Conservation (phyloP, 2,113 vertebrate species). For the Rostratula benghalensis region DNA sequence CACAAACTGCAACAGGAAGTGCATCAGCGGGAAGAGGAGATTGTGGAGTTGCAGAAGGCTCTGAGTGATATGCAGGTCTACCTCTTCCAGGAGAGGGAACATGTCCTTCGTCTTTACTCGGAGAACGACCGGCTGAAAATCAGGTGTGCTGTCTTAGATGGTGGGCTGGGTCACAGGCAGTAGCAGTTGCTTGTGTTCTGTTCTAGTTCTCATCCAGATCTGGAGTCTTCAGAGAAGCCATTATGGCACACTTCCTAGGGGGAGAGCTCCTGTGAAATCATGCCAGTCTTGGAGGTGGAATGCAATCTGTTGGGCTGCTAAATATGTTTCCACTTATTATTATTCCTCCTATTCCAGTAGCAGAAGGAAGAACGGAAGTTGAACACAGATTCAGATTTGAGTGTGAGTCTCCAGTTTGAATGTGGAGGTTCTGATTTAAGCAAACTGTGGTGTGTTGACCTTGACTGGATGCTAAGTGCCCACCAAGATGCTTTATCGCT, state of each 20-base stretch:
- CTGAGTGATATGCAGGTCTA: constrained; percentile 94
- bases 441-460: background rate
- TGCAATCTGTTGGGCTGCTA: background rate
- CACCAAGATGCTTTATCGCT: background rate
- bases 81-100: constrained; percentile 94
- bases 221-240: background rate
- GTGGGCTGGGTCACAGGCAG: background rate
- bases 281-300: background rate
- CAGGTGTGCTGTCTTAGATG: constrained; percentile 72
- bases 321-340: background rate
- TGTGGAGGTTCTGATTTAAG: background rate
- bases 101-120: constrained; percentile 89
- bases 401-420: background rate
- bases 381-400: background rate
- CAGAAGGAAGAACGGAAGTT: background rate
- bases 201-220: background rate
- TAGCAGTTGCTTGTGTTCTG: accelerated
- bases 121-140: constrained; percentile 96
- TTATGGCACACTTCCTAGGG: background rate
- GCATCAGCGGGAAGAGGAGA: constrained; percentile 87
- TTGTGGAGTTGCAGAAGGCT: constrained; percentile 88
- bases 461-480: background rate
- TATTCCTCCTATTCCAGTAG: background rate
- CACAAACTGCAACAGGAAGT: constrained; percentile 89
- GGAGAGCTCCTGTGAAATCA: background rate